Base-by-base conservation (phyloP, 2,113 vertebrate species). In the Oreotragus oreotragus region DNA sequence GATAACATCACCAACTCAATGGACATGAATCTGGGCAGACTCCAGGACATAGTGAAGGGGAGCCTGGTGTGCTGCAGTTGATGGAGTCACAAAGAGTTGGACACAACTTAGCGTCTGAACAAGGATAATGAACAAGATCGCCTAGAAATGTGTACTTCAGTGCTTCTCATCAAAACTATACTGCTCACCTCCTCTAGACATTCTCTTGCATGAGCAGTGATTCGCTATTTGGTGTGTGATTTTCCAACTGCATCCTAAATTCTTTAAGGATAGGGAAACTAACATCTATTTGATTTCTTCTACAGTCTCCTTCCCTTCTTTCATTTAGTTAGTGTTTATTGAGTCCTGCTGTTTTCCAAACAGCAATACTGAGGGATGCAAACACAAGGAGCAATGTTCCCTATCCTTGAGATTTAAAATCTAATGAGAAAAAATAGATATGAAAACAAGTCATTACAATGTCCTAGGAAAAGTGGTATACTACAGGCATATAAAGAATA, bases 401-500 rank as follows among this genome's bases (percentile, higher is more conserved):
- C 14, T 33, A 16, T 11, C 51, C 53, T 79, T 94, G 57, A 88
- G 27, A 83, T n/a, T 53, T 91, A 64, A 28, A 51, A 15, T 62
- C 3, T 93, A 96, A 93, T 96, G 27, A 39, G 28, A 73, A 84
- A 94, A 93, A 77, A 33, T 7, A 79, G 8, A 13, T 84, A 45
- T 49, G 12, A 64, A 96, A 95, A 93, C 36, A 96, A 89, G 33
- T 70, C 15, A 64, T 81, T 55, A 28, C 1, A 21, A 81, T 17
- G 7, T 14, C 36, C 13, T 7, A 4, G 66, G 21, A 30, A 88
- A 91, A 49, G 9, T 30, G 3, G 39, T 30, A 23, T 7, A 23
- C 9, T 92, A 25, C 3, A 97, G 53, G 36, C 5, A 80, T 64
- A 7, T 21, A 64, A 94, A 39, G 19, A 73, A 84, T 84, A 39